Conservation (phyloP, 2,113 vertebrate genomes). For the Rattus rattus region DNA sequence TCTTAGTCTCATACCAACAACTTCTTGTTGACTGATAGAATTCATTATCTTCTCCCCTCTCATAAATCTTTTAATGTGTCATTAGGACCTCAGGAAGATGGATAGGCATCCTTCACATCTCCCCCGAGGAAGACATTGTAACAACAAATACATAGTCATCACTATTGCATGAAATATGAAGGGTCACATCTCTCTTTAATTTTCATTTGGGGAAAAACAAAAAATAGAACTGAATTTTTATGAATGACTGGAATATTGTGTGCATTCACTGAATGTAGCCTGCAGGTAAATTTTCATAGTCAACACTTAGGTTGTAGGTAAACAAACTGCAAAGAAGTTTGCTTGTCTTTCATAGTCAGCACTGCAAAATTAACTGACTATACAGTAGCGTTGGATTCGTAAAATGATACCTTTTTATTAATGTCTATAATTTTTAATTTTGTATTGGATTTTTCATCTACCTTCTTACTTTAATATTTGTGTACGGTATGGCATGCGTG, state of each 20-base stretch:
- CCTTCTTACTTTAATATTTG: neutral
- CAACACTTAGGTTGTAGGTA: neutral
- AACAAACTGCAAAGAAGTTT: neutral
- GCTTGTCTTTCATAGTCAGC: neutral
- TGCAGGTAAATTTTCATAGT: neutral
- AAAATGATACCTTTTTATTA: neutral
- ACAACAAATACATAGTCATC: neutral
- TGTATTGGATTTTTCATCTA: neutral
- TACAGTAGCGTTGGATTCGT: neutral
- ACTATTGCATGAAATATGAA: neutral
- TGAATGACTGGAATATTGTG: neutral
- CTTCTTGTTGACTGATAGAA: neutral
- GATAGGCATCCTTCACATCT: neutral
- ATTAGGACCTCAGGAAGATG: neutral
- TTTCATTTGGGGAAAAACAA: neutral
- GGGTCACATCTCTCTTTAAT: neutral
- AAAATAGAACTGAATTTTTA: neutral
- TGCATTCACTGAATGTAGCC: neutral
- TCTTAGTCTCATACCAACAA: neutral
- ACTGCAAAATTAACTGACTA: neutral
- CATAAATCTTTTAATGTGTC: neutral
- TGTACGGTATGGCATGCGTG: neutral
- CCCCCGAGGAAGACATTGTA: neutral
- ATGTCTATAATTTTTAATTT: neutral
- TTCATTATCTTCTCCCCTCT: neutral